Conservation (phyloP, 1,140 invertebrate genomes). For the Diprion similis region DNA sequence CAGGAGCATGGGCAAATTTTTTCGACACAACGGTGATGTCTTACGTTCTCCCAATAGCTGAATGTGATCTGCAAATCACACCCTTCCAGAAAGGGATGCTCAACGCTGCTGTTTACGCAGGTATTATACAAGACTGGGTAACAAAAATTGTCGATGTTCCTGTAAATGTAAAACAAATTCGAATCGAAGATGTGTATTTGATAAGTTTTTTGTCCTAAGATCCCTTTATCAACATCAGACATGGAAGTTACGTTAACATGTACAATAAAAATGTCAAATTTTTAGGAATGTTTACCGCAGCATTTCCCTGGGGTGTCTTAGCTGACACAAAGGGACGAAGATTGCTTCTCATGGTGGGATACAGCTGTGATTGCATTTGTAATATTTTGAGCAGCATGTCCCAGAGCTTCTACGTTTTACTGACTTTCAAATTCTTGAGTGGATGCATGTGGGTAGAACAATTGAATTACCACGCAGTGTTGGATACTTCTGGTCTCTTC, state of each 20-base stretch:
- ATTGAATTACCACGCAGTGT: too few species aligned
- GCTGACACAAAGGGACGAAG: slow-evolving; percentile 66
- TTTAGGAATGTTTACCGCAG: slow-evolving; percentile 59
- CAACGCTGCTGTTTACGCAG: slow-evolving; percentile 35
- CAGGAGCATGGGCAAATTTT: slow-evolving; percentile 32
- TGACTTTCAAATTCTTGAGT: slow-evolving; percentile 73
- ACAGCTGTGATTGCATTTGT: slow-evolving; percentile 69
- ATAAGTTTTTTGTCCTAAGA: too few species aligned
- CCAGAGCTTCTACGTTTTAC: slow-evolving; percentile 71
- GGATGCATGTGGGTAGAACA: slow-evolving; percentile 72
- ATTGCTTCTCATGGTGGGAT: slow-evolving; percentile 64
- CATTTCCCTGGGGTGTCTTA: slow-evolving; percentile 68
- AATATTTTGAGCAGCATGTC: slow-evolving; percentile 69
- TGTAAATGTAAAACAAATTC: too few species aligned
- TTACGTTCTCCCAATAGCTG: slow-evolving; percentile 47
- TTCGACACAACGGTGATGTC: slow-evolving; percentile 25
- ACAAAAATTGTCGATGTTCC: too few species aligned
- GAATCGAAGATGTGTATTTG: too few species aligned
- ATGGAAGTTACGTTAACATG: too few species aligned
- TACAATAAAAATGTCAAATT: slow-evolving; percentile 13
- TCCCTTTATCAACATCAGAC: too few species aligned
- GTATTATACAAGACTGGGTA: slow-evolving; percentile 14
- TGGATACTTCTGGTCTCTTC: background rate
- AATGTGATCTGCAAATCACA: slow-evolving; percentile 53
- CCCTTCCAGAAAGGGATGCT: slow-evolving; percentile 47